Percentiles rank a stretch among this genome's conserved stretches.
Evolutionary conservation across 2,888 invertebrate species (phyloP).

Genomic region (Alviniconcha strummeri): DNA sequence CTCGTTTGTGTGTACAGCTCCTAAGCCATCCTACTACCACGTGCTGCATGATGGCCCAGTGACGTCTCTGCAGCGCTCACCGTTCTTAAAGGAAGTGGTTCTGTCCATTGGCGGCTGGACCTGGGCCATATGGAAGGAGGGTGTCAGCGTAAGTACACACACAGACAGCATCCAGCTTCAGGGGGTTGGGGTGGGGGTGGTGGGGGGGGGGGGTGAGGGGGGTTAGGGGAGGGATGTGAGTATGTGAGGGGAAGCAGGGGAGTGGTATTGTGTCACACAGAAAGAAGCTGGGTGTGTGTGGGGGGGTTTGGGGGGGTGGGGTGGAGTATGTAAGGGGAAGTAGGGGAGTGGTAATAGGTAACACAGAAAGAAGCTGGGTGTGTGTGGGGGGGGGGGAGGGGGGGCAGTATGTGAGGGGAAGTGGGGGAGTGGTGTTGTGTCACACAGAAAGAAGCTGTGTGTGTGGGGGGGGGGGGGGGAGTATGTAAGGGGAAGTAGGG

Average conservation of each 20-base stretch:
- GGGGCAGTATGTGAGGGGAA: not conserved
- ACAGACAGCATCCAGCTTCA: too few relatives aligned
- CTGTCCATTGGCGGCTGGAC: conserved; percentile 85
- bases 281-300: too few relatives aligned
- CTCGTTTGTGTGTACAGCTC: conserved; percentile 56
- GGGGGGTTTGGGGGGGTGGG: too few relatives aligned
- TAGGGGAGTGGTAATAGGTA: too few relatives aligned
- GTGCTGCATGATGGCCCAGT: conserved; percentile 71
- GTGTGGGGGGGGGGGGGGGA: not conserved
- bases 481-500: not conserved
- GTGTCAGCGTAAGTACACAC: conserved; percentile 74
- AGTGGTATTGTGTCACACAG: too few relatives aligned
- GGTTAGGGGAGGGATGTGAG: not conserved
- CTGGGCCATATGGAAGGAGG: conserved; percentile 85
- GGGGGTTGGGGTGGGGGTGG: not conserved
- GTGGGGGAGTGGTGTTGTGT: not conserved
- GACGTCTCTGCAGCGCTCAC: conserved; percentile 75
- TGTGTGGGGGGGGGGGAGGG: not conserved
- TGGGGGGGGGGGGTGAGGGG: not conserved
- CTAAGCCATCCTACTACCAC: conserved; percentile 72
- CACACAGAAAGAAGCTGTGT: not conserved
- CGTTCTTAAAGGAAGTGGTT: conserved; percentile 79
- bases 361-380: too few relatives aligned
- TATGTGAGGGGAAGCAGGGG: too few relatives aligned
- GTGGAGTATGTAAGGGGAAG: too few relatives aligned